Evolutionary conservation across 2,888 invertebrate species (phyloP), one percentile per base, ranked within the genome.

Genomic region (Trisateles emortualis): DNA sequence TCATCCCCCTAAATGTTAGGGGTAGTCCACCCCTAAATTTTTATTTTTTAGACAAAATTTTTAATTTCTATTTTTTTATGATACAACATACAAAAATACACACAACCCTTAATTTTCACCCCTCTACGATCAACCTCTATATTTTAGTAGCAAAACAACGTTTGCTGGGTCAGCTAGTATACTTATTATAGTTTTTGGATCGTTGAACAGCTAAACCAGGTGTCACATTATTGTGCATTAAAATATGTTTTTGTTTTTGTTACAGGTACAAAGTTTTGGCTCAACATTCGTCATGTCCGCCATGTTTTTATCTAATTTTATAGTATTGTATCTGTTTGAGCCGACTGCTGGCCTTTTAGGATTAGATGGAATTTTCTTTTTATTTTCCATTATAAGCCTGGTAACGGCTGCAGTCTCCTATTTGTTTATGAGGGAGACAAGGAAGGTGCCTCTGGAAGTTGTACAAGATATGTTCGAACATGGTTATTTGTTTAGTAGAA

Each of bases 391-490:
- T 1, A 70, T 82, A 0, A 74, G 82, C 17, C 49, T 72, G 0
- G 1, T 74, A 0, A 61, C 79, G 0, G 74, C 79, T 0, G n/a
- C 80, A 0, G 46, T 82, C 17, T 56, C 82, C 0, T 65, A 74
- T 26, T 64, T 84, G 1, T 60, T 72, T 8, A 76, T 88, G 38
- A 86, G 84, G 10, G 90, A 91, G 61, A 90, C 91, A 0, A 84
- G 81, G 47, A 78, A 79, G 0, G 68, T 80, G 16, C 74, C 81
- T 0, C 58, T 84, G 8, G 77, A 85, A 51, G 63, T 62, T 2
- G 78, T 88, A 9, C 67, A 84, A 32, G 45, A 59, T 4, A 74
- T 73, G 72, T 83, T 71, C 49, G 73, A 68, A 16, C 29, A 61
- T 16, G 76, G 82, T 11, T 80, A 56, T 61, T 59, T 81, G 47